Evolutionary conservation across 2,113 vertebrate genomes (phyloP).

Genomic region (Felis catus): F.catus_Fca126_mat1.0 CM031419.1:93162501-93163000

Average conservation of each 20-base stretch:
- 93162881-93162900: background rate
- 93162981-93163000: background rate
- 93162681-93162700: background rate
- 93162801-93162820: background rate
- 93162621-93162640: background rate
- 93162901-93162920: background rate
- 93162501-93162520: slow-evolving; percentile 3
- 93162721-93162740: background rate
- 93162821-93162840: background rate
- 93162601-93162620: background rate
- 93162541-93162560: background rate
- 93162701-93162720: no score
- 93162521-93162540: background rate
- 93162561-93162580: slow-evolving; percentile 21
- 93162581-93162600: background rate
- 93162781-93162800: background rate
- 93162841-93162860: background rate
- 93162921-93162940: background rate
- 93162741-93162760: background rate
- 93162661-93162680: background rate
- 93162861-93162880: background rate
- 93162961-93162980: background rate
- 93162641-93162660: background rate
- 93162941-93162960: background rate
- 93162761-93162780: background rate